Evolutionary conservation across 1,140 invertebrate genomes (phyloP), one percentile per base, ranked within the genome.

Genomic region (Manduca sexta): DNA sequence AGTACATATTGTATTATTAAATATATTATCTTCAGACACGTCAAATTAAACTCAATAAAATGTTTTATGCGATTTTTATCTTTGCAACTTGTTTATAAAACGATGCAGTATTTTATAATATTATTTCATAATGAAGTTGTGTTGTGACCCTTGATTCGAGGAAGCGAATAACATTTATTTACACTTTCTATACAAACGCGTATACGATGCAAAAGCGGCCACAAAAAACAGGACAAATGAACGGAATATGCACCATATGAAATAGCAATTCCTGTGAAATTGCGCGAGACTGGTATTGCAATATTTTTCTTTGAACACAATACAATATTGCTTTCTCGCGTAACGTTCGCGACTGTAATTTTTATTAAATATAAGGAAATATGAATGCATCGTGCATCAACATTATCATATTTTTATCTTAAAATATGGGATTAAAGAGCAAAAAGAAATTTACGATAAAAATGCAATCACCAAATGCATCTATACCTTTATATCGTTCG

Each of bases 231-330:
- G 45, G 53, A 58, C 45, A 57, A 63, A 57, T 63, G 51, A 49
- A 59, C 46, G 52, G 42, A 59, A 47, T 50, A 56, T 58, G 61
- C 52, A 52, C 49, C 58, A 56, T 52, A 60, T 61, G 49, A 60
- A 61, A 61, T 47, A 35, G 51, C 56, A 45, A 49, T 59, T 45
- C 33, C 43, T 33, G 57, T 18, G 46, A 63, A 64, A 63, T 63
- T 64, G 60, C 56, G 21, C 49, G 45, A 45, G 35, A 39, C 29
- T 29, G 35, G 49, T 21, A 54, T 58, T 54, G 62, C 59, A 63
- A 62, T 63, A 65, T 65, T 64, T 67, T 69, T 58, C 59, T 62
- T 63, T 54, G 60, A 56, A 49, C 45, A 59, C 54, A 51, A 58
- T 55, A 64, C 60, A 49, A 55, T 64, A 60, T 57, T 56, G 46